Evolutionary conservation across 2,888 invertebrate species (phyloP), one percentile per base, ranked within the genome.

Genomic region (Drosophila pseudotalamancana): DNA sequence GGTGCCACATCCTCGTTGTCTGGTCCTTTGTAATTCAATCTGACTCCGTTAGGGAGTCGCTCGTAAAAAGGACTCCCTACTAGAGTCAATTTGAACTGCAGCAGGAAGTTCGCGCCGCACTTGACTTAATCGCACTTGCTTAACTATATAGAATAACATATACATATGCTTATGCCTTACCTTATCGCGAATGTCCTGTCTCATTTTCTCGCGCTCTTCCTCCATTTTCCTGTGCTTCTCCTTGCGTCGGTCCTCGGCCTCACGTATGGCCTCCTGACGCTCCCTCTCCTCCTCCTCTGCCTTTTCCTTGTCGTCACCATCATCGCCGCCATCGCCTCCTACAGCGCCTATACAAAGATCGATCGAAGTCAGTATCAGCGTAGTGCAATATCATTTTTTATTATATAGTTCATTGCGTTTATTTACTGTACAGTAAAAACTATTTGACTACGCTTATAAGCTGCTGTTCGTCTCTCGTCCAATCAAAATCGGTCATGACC

Each of bases 151-250:
- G 6, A 1, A 8, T 32, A 18, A 18, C 14, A 18, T n/a, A 29
- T 29, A n/a, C n/a, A 4, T n/a, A n/a, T 37, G n/a, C 23, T 18
- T 18, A 11, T 42, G n/a, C 80, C 93, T 91, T 91, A 99, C 99
- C 97, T 99, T 99, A 93, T 99, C 98, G 92, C 99, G 95, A 92
- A 99, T 99, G 92, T 98, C 98, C 93, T 99, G 98, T 91, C 99
- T 94, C 98, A 99, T 98, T 93, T 97, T 97, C 93, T 99, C 99
- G 81, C 99, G 93, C 92, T 99, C 99, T 90, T 97, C 98, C 92
- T 99, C 99, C 98, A 99, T 98, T 93, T 99, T 99, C 90, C 99
- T 95, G 92, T 99, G 99, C 92, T 99, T 99, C 93, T 99, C 99
- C 94, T 99, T 98, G 92, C 99, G 95, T 89, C 98, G 94, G 87